These are phyloP conservation scores for Dromococcyx pavoninus DNA, from an alignment of 2,797 vertebrate species.

Conservation along the genomic window DNA sequence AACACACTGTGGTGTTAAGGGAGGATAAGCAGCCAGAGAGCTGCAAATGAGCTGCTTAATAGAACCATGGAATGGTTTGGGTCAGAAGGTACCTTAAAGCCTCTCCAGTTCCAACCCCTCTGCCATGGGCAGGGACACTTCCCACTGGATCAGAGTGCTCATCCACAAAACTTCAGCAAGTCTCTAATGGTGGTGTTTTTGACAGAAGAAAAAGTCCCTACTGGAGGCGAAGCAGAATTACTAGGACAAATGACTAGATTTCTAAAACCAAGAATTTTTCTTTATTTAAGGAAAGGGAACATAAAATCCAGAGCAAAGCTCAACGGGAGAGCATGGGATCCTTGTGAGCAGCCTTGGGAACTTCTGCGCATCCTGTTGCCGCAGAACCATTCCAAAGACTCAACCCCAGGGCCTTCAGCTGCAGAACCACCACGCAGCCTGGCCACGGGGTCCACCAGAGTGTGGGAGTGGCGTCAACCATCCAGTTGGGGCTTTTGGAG, in stretches of 20 bases:
- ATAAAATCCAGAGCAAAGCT: background rate
- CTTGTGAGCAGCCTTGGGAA: background rate
- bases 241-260: background rate
- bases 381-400: background rate
- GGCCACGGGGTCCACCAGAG: background rate
- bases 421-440: background rate
- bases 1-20: fast-evolving
- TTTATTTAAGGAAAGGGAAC: background rate
- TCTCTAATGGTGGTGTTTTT: background rate
- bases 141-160: too few relatives aligned
- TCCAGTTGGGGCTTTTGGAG: background rate
- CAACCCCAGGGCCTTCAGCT: background rate
- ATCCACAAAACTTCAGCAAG: background rate
- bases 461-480: background rate
- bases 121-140: too few relatives aligned
- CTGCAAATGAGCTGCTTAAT: background rate
- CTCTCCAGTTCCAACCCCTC: too few relatives aligned
- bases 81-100: too few relatives aligned
- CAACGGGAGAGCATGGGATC: background rate
- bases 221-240: background rate
- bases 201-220: background rate
- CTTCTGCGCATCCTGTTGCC: background rate
- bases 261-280: background rate
- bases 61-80: too few relatives aligned
- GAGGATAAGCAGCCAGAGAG: background rate